A percentile compares a stretch with the other conserved stretches of the same genome.
phyloP scores from a whole-genome alignment of 2,797 vertebrate genomes.

The Lacerta agilis region DNA sequence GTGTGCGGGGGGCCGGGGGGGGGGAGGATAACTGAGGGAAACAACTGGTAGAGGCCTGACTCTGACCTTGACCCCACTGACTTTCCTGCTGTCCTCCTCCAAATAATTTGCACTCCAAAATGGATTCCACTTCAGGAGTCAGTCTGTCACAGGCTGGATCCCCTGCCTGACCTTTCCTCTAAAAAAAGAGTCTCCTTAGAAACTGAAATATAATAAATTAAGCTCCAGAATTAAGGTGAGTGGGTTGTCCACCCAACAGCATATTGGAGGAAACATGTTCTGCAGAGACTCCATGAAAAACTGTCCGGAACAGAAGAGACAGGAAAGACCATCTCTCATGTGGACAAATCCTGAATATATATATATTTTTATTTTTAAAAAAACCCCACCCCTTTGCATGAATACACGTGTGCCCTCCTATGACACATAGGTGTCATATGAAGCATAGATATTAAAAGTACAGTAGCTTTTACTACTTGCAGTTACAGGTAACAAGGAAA shows the following conservation, averaged over 20 bases:
- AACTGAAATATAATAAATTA: neutral
- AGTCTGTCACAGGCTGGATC: neutral
- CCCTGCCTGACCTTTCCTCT: neutral
- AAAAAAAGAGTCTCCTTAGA: neutral
- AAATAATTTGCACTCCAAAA: no score
- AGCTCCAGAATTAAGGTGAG: neutral
- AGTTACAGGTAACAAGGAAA: slow-evolving; percentile 69
- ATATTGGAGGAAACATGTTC: neutral
- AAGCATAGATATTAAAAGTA: slow-evolving; percentile 59
- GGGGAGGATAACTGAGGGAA: neutral
- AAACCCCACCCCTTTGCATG: slow-evolving; percentile 37
- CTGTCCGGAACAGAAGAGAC: neutral
- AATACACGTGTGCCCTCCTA: slow-evolving; percentile 50
- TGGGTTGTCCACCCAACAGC: neutral
- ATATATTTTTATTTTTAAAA: neutral
- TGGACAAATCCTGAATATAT: slow-evolving; percentile 15
- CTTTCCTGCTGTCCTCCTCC: neutral
- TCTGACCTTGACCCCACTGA: neutral
- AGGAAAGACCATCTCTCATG: slow-evolving; percentile 7
- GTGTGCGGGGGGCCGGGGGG: no score
- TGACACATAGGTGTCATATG: slow-evolving; percentile 47
- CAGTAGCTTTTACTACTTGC: slow-evolving; percentile 64
- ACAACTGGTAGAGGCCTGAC: neutral
- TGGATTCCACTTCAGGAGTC: neutral
- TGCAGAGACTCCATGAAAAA: neutral